Percentiles rank a stretch among this genome's conserved stretches.
These are phyloP conservation scores for Pseudomugil tenellus DNA, from an alignment of 2,797 vertebrate species.

Conservation along the genomic window DNA sequence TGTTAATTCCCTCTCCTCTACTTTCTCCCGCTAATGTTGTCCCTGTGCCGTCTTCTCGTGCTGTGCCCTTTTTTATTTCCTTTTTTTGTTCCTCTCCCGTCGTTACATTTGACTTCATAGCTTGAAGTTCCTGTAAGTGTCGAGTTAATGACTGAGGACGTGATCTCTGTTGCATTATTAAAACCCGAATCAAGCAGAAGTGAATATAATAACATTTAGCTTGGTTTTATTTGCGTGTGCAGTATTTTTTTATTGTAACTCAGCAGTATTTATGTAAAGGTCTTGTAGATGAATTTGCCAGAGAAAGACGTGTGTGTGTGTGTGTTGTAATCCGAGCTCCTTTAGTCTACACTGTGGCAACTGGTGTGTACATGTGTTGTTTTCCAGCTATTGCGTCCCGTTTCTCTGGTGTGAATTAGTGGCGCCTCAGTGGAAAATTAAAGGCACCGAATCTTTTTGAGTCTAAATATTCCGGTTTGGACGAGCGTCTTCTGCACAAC, in stretches of 20 bases:
- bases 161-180: neutral
- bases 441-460: neutral
- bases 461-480: neutral
- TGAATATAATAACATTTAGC: too few relatives aligned
- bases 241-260: neutral
- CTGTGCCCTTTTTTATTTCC: neutral
- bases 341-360: neutral
- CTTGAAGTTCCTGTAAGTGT: neutral
- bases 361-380: neutral
- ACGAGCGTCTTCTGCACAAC: neutral
- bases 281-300: neutral
- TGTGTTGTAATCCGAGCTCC: neutral
- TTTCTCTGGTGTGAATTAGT: neutral
- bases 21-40: slow-evolving; percentile 2
- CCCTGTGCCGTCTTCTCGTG: neutral
- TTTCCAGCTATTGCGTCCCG: neutral
- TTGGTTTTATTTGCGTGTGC: too few relatives aligned
- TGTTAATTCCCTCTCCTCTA: slow-evolving; percentile 11
- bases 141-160: neutral
- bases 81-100: neutral
- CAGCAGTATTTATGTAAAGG: neutral
- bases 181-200: too few relatives aligned
- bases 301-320: neutral
- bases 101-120: slow-evolving; percentile 8
- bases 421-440: neutral